These are phyloP conservation scores for Mongoloraphidia duomilia DNA, from an alignment of 2,888 invertebrate species.

Conservation along the genomic window DNA sequence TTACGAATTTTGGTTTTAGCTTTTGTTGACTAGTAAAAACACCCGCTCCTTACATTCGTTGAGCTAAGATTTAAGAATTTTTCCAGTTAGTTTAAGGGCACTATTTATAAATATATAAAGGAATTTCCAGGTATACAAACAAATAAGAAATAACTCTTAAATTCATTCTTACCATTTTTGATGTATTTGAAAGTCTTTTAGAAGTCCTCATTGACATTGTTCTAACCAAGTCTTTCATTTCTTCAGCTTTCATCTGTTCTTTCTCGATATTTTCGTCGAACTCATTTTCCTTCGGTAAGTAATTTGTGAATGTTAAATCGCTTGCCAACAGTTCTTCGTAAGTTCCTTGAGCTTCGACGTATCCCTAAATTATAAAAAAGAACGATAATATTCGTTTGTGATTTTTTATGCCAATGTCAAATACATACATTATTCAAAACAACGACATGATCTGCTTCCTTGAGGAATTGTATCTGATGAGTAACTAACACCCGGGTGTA, in stretches of 20 bases:
- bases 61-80: no score
- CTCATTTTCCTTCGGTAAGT: slow-evolving; percentile 35
- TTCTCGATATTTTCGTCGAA: slow-evolving; percentile 20
- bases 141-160: no score
- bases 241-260: neutral
- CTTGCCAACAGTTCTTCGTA: slow-evolving; percentile 39
- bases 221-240: slow-evolving; percentile 1
- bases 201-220: neutral
- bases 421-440: slow-evolving; percentile 36
- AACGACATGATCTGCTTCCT: slow-evolving; percentile 37
- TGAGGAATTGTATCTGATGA: slow-evolving; percentile 53
- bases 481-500: slow-evolving; percentile 53
- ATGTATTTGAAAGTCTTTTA: neutral
- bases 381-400: neutral
- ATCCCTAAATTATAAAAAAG: slow-evolving; percentile 29
- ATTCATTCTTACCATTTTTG: no score
- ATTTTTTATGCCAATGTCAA: slow-evolving; percentile 15
- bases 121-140: no score
- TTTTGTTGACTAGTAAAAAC: no score
- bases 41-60: no score
- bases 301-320: slow-evolving; percentile 45
- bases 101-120: no score
- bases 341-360: slow-evolving; percentile 41
- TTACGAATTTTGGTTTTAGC: no score
- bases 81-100: no score